Evolutionary conservation across 2,888 invertebrate genomes (phyloP).

Genomic region (Pheosia tremula): DNA sequence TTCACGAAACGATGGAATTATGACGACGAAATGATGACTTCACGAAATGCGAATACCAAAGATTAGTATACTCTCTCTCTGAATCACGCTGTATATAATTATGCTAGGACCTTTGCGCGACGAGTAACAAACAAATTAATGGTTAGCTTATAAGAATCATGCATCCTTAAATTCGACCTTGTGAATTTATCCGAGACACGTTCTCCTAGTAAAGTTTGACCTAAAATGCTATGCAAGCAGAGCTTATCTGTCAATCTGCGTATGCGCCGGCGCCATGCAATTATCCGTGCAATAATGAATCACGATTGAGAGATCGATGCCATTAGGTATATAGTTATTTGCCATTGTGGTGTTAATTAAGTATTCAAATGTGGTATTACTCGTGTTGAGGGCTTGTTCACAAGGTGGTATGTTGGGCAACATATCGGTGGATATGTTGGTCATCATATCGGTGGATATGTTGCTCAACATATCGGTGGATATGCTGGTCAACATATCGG

Average conservation of each 20-base stretch:
- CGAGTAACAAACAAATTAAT: no score
- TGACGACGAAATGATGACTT: no score
- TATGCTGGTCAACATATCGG: no score
- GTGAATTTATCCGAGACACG: background rate
- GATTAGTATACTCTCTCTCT: no score
- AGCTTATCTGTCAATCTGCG: constrained; percentile 8
- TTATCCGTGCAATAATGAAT: constrained; percentile 5
- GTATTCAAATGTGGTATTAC: background rate
- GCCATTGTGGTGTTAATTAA: constrained; percentile 4
- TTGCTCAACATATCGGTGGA: background rate
- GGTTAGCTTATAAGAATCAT: background rate
- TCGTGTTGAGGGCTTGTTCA: constrained; percentile 1
- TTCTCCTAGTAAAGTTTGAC: background rate
- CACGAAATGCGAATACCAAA: no score
- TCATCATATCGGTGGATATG: no score
- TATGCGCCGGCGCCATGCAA: constrained; percentile 6
- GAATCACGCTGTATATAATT: no score
- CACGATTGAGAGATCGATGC: constrained; percentile 1
- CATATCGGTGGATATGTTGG: background rate
- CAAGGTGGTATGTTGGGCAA: background rate
- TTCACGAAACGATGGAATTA: no score
- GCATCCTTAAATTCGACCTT: background rate
- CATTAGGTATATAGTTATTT: constrained; percentile 3
- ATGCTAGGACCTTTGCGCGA: no score
- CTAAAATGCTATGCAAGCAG: background rate